Evolutionary conservation across 2,797 vertebrate genomes (phyloP).

Genomic region (Pseudomugil gertrudae): DNA sequence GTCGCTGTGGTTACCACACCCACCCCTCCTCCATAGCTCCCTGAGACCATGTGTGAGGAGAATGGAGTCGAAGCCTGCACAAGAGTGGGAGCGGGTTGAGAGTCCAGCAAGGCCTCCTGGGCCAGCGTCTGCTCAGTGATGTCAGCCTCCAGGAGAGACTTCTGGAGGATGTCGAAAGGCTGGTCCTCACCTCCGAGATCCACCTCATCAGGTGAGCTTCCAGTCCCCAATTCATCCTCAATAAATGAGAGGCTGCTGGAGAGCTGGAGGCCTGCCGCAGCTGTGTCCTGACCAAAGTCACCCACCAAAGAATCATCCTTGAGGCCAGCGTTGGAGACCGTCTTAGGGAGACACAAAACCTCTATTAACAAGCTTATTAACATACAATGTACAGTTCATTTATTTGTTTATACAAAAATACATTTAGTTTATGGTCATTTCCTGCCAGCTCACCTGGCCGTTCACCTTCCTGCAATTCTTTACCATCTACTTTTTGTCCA

Average conservation of each 20-base stretch:
- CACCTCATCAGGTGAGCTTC: conserved; percentile 86
- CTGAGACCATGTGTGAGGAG: conserved; percentile 94
- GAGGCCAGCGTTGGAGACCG: conserved; percentile 87
- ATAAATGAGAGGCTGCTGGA: conserved; percentile 96
- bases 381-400: too few relatives aligned
- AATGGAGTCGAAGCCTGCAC: conserved; percentile 90
- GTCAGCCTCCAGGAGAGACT: conserved; percentile 97
- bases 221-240: conserved; percentile 92
- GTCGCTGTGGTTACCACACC: conserved; percentile 87
- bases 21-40: conserved; percentile 89
- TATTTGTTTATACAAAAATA: too few relatives aligned
- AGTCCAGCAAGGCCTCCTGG: conserved; percentile 96
- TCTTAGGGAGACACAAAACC: conserved; percentile 77
- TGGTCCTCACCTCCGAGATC: conserved; percentile 94
- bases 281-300: conserved; percentile 83
- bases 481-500: not conserved
- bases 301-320: conserved; percentile 91
- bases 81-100: conserved; percentile 87
- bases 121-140: conserved; percentile 98
- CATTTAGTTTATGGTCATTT: too few relatives aligned
- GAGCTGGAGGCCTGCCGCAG: conserved; percentile 90
- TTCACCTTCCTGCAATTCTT: not conserved
- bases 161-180: conserved; percentile 98
- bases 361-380: too few relatives aligned
- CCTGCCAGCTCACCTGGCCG: too few relatives aligned